A percentile compares a stretch with the other conserved stretches of the same genome.
Conservation (phyloP, 2,113 vertebrate species). For the Seriola quinqueradiata region DNA sequence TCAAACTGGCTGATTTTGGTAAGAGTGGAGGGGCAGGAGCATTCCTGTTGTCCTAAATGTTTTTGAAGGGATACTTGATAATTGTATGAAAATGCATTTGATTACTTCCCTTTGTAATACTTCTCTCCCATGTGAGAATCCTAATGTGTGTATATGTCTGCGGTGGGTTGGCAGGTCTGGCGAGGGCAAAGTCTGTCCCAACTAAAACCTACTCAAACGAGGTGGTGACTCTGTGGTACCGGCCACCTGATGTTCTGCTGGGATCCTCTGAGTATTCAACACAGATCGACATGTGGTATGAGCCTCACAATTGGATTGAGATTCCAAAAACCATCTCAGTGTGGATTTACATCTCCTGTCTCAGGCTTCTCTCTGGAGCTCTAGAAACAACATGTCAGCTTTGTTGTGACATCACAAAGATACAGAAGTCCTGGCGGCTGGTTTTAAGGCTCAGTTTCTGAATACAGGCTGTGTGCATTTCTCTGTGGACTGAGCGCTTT, state of each 20-base stretch:
- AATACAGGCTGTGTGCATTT: too few species aligned
- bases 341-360: too few species aligned
- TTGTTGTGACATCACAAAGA: too few species aligned
- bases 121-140: not conserved
- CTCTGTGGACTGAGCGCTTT: too few species aligned
- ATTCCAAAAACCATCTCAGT: too few species aligned
- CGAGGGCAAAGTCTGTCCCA: constrained; percentile 96
- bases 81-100: not conserved
- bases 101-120: not conserved
- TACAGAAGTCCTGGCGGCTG: too few species aligned
- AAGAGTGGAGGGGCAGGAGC: constrained; percentile 43
- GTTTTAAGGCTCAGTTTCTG: too few species aligned
- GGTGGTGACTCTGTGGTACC: constrained; percentile 98
- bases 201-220: constrained; percentile 99
- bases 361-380: too few species aligned
- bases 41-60: not conserved
- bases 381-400: too few species aligned
- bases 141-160: constrained; percentile 11
- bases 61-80: not conserved
- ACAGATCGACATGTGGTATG: constrained; percentile 98
- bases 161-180: constrained; percentile 86
- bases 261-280: constrained; percentile 98
- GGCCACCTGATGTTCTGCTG: constrained; percentile 95
- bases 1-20: constrained; percentile 99
- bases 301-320: not conserved